Percentiles rank a stretch among this genome's conserved stretches.
Conservation (phyloP, 2,888 invertebrate genomes). For the Beris chalybata region DNA sequence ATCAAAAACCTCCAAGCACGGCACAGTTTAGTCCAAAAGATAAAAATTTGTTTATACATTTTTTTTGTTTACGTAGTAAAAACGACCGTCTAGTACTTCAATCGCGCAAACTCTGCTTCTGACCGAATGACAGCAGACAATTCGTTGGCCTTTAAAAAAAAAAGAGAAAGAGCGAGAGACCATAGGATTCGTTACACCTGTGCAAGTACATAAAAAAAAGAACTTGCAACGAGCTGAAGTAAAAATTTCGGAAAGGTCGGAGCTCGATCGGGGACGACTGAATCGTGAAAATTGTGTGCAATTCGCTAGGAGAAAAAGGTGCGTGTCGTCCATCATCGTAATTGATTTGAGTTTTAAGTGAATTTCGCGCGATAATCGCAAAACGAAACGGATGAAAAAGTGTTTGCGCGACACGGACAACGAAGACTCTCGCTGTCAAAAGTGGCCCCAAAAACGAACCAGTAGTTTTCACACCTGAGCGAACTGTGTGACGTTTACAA, state of each 20-base stretch:
- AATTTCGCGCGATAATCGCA: background rate
- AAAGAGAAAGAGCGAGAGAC: slow-evolving; percentile 7
- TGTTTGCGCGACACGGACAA: slow-evolving; percentile 13
- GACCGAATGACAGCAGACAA: slow-evolving; percentile 9
- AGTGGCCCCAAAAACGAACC: slow-evolving; percentile 23
- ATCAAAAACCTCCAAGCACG: background rate
- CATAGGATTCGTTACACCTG: slow-evolving; percentile 17
- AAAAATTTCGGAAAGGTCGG: slow-evolving; percentile 40
- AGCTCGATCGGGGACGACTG: slow-evolving; percentile 43
- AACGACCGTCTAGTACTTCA: slow-evolving; percentile 17
- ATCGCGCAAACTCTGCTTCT: background rate
- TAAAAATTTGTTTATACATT: background rate
- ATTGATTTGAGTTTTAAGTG: background rate
- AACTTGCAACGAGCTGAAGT: slow-evolving; percentile 24
- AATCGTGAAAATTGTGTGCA: slow-evolving; percentile 46
- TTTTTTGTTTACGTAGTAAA: slow-evolving; percentile 22
- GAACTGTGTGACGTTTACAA: slow-evolving; percentile 28
- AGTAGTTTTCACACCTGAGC: slow-evolving; percentile 27
- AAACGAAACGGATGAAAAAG: slow-evolving; percentile 1
- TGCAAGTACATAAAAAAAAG: slow-evolving; percentile 25
- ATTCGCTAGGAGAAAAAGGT: slow-evolving; percentile 22
- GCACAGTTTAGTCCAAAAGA: slow-evolving; percentile 9
- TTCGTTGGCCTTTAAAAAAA: slow-evolving; percentile 3
- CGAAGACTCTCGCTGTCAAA: slow-evolving; percentile 10
- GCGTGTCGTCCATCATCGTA: slow-evolving; percentile 1